A percentile compares a stretch with the other conserved stretches of the same genome.
Evolutionary conservation across 2,888 invertebrate genomes (phyloP).

Genomic region (Apoderus coryli): DNA sequence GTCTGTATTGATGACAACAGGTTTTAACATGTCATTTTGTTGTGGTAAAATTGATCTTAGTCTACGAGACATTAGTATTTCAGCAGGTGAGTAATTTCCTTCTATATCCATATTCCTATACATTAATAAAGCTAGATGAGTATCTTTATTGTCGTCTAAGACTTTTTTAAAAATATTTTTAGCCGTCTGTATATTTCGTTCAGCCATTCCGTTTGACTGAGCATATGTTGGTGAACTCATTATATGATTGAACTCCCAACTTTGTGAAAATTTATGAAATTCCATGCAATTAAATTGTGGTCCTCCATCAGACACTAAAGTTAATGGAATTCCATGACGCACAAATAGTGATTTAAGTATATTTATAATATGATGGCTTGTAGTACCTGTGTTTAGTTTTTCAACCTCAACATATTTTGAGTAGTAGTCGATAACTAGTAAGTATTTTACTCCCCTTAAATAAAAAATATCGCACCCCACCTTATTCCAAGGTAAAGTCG

Average conservation of each 20-base stretch:
- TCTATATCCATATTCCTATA: neutral
- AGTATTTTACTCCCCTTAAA: slow-evolving; percentile 5
- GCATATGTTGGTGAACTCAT: slow-evolving; percentile 12
- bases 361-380: no score
- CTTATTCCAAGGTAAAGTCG: slow-evolving; percentile 1
- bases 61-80: slow-evolving; percentile 4
- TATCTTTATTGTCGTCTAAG: slow-evolving; percentile 2
- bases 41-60: neutral
- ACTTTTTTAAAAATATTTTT: slow-evolving; percentile 5
- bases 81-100: neutral
- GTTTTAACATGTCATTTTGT: neutral
- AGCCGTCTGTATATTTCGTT: slow-evolving; percentile 9
- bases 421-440: slow-evolving; percentile 13
- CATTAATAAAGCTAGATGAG: neutral
- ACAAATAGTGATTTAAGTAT: no score
- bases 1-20: no score
- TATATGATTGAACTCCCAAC: slow-evolving; percentile 17
- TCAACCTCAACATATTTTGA: slow-evolving; percentile 13
- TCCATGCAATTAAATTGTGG: no score
- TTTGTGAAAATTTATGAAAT: slow-evolving; percentile 14
- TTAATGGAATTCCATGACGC: no score
- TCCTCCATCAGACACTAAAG: no score
- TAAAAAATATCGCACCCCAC: slow-evolving; percentile 3
- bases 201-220: slow-evolving; percentile 13
- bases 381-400: slow-evolving; percentile 6